These are phyloP conservation scores for Synanthedon myopaeformis DNA, from an alignment of 2,888 invertebrate genomes.

Conservation along the genomic window DNA sequence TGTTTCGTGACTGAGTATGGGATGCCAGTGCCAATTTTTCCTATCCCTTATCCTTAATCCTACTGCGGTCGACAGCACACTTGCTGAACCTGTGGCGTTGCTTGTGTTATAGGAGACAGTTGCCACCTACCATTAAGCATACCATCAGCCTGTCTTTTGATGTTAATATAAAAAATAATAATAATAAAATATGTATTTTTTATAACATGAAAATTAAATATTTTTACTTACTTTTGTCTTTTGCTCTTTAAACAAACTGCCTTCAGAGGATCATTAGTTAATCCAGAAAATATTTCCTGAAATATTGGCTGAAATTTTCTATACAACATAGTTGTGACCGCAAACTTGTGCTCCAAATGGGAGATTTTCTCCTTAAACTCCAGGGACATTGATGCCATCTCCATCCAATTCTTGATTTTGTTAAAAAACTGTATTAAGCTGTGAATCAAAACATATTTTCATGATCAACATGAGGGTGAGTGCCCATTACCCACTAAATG, in stretches of 20 bases:
- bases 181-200: no score
- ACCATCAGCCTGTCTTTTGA: no score
- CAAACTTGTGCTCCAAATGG: constrained; percentile 88
- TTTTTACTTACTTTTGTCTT: constrained; percentile 39
- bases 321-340: constrained; percentile 93
- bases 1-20: no score
- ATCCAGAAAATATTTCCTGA: constrained; percentile 83
- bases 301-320: constrained; percentile 93
- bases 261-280: constrained; percentile 67
- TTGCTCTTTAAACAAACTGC: constrained; percentile 70
- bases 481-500: neutral
- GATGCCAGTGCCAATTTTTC: no score
- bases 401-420: constrained; percentile 95
- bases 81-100: no score
- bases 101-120: no score
- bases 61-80: no score
- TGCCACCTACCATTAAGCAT: no score
- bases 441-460: constrained; percentile 23
- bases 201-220: neutral
- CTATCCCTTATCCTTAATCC: no score
- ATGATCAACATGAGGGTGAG: neutral
- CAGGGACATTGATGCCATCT: constrained; percentile 89
- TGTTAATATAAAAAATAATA: no score
- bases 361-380: constrained; percentile 87
- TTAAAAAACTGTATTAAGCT: constrained; percentile 94